A percentile compares a stretch with the other conserved stretches of the same genome.
phyloP scores from a whole-genome alignment of 2,797 vertebrate genomes.

The Sebastolobus alascanus region DNA sequence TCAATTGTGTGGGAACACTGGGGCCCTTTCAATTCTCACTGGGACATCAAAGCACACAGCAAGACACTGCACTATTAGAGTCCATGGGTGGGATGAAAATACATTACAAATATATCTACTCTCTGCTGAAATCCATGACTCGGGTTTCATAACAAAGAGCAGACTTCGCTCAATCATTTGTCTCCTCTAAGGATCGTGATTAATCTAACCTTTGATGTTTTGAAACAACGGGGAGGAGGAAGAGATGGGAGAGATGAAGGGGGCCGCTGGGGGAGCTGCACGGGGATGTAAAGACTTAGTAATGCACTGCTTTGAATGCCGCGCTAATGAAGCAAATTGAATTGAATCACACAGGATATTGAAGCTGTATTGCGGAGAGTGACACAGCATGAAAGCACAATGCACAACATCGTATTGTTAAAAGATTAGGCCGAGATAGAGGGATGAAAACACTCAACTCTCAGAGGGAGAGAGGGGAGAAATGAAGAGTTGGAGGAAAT shows the following conservation, averaged over 20 bases:
- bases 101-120: conserved; percentile 60
- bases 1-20: conserved; percentile 62
- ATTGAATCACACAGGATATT: conserved; percentile 63
- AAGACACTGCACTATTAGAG: conserved; percentile 63
- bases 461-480: background rate
- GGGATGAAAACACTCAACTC: conserved; percentile 9
- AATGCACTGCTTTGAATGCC: conserved; percentile 59
- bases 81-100: conserved; percentile 70
- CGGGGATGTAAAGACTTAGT: conserved; percentile 52
- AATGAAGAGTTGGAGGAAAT: conserved; percentile 11
- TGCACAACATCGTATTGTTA: conserved; percentile 18
- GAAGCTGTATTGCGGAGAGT: conserved; percentile 26
- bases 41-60: conserved; percentile 75
- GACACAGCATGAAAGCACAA: conserved; percentile 42
- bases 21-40: conserved; percentile 63
- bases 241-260: conserved; percentile 44
- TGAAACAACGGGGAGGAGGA: conserved; percentile 67
- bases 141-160: conserved; percentile 57
- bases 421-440: conserved; percentile 34
- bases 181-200: conserved; percentile 65
- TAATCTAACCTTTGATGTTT: conserved; percentile 75
- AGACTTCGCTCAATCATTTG: conserved; percentile 57
- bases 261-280: conserved; percentile 35
- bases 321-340: conserved; percentile 72
- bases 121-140: conserved; percentile 60